Percentiles rank a stretch among this genome's conserved stretches.
Evolutionary conservation across 2,888 invertebrate species (phyloP).

Genomic region (Drosophila picticornis): DNA sequence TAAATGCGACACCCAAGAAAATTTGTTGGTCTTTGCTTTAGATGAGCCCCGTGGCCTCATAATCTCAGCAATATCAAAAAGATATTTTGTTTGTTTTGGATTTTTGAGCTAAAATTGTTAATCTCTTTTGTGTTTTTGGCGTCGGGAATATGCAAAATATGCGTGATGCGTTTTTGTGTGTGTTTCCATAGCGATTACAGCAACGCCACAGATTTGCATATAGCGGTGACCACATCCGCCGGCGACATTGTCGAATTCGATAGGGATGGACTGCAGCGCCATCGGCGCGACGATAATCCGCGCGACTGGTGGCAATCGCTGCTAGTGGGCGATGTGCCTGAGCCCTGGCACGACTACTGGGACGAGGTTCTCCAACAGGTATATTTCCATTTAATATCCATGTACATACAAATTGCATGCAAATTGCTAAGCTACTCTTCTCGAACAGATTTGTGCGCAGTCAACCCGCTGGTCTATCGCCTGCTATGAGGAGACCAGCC

Average conservation of each 20-base stretch:
- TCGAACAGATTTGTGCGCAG: constrained; percentile 80
- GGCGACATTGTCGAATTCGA: constrained; percentile 94
- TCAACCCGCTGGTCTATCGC: constrained; percentile 87
- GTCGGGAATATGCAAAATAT: constrained; percentile 50
- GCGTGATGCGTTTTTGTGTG: constrained; percentile 52
- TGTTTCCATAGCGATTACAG: constrained; percentile 89
- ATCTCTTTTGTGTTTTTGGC: background rate
- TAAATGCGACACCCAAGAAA: constrained; percentile 11
- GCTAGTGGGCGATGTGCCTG: constrained; percentile 89
- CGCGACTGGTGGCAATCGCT: constrained; percentile 89
- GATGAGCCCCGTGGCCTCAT: background rate
- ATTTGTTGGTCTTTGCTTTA: constrained; percentile 14
- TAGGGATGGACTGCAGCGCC: constrained; percentile 89
- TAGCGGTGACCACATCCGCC: constrained; percentile 93
- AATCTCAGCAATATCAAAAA: constrained; percentile 16
- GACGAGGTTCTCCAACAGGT: constrained; percentile 88
- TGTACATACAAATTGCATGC: constrained; percentile 27
- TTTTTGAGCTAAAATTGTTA: constrained; percentile 10
- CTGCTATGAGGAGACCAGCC: constrained; percentile 90
- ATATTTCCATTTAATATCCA: background rate
- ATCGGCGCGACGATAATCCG: constrained; percentile 83
- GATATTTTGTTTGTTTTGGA: background rate
- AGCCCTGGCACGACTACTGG: constrained; percentile 90
- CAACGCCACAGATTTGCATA: constrained; percentile 94
- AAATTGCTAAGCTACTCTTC: constrained; percentile 43